Conservation (phyloP, 2,888 invertebrate species). For the Omphaloscelis lunosa region DNA sequence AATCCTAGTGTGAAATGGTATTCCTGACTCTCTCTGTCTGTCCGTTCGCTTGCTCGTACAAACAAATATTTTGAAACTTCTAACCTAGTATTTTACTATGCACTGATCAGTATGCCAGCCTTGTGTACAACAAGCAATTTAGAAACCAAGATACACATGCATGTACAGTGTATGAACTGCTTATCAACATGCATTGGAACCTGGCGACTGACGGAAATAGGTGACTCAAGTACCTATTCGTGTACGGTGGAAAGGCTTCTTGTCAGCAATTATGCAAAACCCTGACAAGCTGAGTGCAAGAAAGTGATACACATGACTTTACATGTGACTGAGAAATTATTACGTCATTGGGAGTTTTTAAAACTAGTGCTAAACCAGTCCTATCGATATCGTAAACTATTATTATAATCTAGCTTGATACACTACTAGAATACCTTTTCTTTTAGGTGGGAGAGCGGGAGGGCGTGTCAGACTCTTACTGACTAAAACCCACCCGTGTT, state of each 20-base stretch:
- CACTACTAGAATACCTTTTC: too few species aligned
- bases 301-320: slow-evolving; percentile 2
- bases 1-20: neutral
- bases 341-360: neutral
- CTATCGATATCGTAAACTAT: neutral
- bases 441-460: too few species aligned
- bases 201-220: slow-evolving; percentile 40
- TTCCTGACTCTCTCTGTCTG: neutral
- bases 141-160: slow-evolving; percentile 38
- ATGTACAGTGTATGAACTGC: slow-evolving; percentile 24
- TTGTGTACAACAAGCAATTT: slow-evolving; percentile 16
- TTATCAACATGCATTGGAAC: slow-evolving; percentile 40
- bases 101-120: slow-evolving; percentile 37
- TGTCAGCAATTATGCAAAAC: slow-evolving; percentile 25
- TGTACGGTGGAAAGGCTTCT: neutral
- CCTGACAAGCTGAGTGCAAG: neutral
- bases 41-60: too few species aligned
- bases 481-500: too few species aligned
- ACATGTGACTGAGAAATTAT: neutral
- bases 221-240: neutral
- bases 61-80: slow-evolving; percentile 4
- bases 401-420: neutral
- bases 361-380: neutral
- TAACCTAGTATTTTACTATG: neutral
- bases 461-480: too few species aligned